Conservation (phyloP, 2,113 vertebrate genomes). For the Craseonycteris thonglongyai region DNA sequence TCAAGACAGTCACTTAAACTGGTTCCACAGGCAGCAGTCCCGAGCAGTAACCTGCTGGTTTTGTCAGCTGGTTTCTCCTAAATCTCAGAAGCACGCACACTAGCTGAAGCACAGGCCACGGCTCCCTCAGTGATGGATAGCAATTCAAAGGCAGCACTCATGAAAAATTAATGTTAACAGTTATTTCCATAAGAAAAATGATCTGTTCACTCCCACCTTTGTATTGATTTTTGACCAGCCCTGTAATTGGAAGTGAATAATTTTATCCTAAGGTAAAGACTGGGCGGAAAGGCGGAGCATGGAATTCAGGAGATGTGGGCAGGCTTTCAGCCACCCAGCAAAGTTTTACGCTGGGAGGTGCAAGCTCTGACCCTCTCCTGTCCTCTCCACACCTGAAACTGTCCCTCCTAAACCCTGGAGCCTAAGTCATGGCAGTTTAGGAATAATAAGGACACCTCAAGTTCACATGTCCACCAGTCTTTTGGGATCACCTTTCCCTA, state of each 20-base stretch:
- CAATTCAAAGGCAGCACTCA: conserved; percentile 74
- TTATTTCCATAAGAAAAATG: conserved; percentile 82
- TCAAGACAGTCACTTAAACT: neutral
- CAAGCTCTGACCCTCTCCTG: neutral
- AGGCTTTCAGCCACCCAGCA: conserved; percentile 62
- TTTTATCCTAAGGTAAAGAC: conserved; percentile 78
- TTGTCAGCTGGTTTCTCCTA: conserved; percentile 70
- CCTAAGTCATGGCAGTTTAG: conserved; percentile 53
- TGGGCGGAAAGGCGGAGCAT: neutral
- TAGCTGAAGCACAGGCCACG: conserved; percentile 68
- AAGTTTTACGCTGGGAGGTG: conserved; percentile 62
- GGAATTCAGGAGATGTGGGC: conserved; percentile 55
- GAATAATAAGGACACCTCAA: neutral
- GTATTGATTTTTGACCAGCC: conserved; percentile 80
- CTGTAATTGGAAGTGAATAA: conserved; percentile 79
- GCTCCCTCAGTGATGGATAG: conserved; percentile 75
- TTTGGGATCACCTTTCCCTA: neutral
- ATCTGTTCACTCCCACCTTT: conserved; percentile 77
- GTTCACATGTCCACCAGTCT: neutral
- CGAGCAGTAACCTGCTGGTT: conserved; percentile 63
- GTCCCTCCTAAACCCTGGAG: conserved; percentile 42
- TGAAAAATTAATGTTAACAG: conserved; percentile 83
- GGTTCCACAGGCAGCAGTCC: neutral
- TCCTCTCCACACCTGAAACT: conserved; percentile 67
- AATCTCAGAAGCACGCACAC: conserved; percentile 66